Conservation (phyloP, 2,888 invertebrate species). For the Rapana venosa region DNA sequence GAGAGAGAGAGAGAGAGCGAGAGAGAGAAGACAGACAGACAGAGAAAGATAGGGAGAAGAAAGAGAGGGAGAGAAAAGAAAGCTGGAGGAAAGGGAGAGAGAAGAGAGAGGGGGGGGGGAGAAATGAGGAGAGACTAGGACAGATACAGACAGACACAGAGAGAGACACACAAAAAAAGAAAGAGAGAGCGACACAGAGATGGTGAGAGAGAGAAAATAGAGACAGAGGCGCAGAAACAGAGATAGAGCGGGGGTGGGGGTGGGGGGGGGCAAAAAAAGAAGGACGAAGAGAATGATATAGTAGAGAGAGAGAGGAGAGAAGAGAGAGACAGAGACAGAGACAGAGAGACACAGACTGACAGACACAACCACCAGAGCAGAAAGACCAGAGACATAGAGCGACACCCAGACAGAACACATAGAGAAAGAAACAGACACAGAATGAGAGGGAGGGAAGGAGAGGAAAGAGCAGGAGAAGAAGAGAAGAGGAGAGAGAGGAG, state of each 20-base stretch:
- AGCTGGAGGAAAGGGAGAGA: background rate
- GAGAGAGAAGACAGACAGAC: background rate
- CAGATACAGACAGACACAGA: background rate
- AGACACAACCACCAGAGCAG: background rate
- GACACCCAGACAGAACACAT: background rate
- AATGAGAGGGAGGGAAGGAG: constrained; percentile 38
- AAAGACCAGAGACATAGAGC: background rate
- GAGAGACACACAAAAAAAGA: background rate
- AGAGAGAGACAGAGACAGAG: constrained; percentile 37
- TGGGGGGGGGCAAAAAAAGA: background rate
- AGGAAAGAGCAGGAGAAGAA: too few relatives aligned
- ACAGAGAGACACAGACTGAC: background rate
- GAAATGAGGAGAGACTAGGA: background rate
- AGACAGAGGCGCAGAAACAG: background rate
- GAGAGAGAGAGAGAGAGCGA: background rate
- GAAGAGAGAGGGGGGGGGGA: background rate
- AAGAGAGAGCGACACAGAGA: background rate
- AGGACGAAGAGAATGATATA: constrained; percentile 16
- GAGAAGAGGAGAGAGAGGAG: constrained; percentile 7
- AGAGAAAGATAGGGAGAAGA: background rate
- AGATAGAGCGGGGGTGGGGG: background rate
- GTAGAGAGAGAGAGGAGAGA: constrained; percentile 28
- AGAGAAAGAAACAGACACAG: constrained; percentile 4
- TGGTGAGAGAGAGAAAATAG: background rate
- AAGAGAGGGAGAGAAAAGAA: background rate